Evolutionary conservation across 2,888 invertebrate genomes (phyloP).

Genomic region (Eretmocerus hayati): DNA sequence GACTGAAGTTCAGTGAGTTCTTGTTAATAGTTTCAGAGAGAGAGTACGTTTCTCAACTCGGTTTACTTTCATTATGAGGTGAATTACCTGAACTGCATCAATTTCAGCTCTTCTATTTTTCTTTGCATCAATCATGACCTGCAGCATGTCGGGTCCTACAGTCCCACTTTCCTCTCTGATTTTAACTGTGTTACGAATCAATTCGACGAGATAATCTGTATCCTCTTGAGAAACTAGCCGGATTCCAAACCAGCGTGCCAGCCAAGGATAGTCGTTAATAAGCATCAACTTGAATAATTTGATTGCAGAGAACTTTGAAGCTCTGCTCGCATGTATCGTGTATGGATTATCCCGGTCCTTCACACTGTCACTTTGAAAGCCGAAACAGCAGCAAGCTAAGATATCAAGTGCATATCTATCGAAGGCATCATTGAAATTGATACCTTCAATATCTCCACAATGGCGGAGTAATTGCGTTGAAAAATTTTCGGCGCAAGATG

Average conservation of each 20-base stretch:
- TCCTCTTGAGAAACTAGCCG: not conserved
- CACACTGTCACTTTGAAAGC: slow-evolving; percentile 33
- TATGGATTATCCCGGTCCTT: slow-evolving; percentile 35
- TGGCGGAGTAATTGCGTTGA: slow-evolving; percentile 26
- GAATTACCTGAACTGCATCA: no score
- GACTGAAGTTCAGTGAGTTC: no score
- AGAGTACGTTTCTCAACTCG: no score
- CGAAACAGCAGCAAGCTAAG: slow-evolving; percentile 36
- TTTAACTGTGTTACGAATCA: slow-evolving; percentile 25
- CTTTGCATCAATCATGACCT: slow-evolving; percentile 52
- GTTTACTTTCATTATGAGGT: no score
- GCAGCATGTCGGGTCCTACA: slow-evolving; percentile 53
- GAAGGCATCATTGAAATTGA: slow-evolving; percentile 35
- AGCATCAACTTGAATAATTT: slow-evolving; percentile 20
- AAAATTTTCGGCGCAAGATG: slow-evolving; percentile 35
- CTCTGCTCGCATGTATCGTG: slow-evolving; percentile 30
- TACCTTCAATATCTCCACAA: not conserved
- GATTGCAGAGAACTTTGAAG: not conserved
- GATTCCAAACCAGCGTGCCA: not conserved
- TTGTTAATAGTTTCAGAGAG: no score
- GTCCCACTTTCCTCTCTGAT: slow-evolving; percentile 24
- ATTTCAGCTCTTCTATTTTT: no score
- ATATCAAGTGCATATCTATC: slow-evolving; percentile 27
- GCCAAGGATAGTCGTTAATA: slow-evolving; percentile 5
- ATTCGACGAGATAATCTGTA: slow-evolving; percentile 23